Conservation (phyloP, 2,113 vertebrate genomes). For the Stigmatopora argus region DNA sequence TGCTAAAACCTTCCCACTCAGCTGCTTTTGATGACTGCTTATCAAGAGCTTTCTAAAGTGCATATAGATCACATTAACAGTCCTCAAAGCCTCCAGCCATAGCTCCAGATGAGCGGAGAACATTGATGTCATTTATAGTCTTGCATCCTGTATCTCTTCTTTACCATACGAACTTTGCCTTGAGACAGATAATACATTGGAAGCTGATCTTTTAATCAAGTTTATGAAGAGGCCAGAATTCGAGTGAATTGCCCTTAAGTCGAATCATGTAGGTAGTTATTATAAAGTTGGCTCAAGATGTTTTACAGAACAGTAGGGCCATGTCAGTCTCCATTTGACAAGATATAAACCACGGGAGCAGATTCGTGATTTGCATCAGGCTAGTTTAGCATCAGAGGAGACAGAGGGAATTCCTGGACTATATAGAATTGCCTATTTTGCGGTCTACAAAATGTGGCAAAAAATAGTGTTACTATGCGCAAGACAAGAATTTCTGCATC, state of each 20-base stretch:
- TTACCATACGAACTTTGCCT: slow-evolving; percentile 24
- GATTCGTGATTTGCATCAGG: not conserved
- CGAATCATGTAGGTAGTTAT: not conserved
- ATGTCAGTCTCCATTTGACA: slow-evolving; percentile 1
- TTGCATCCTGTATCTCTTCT: slow-evolving; percentile 23
- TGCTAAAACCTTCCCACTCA: slow-evolving; percentile 5
- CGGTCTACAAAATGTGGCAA: too few relatives aligned
- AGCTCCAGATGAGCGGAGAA: slow-evolving; percentile 52
- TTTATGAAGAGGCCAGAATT: not conserved
- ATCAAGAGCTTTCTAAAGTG: slow-evolving; percentile 31
- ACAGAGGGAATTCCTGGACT: too few relatives aligned
- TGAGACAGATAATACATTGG: not conserved
- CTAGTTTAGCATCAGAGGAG: too few relatives aligned
- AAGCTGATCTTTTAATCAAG: not conserved
- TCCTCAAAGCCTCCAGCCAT: slow-evolving; percentile 13
- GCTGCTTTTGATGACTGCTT: slow-evolving; percentile 1
- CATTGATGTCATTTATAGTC: slow-evolving; percentile 43
- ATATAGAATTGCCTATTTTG: too few relatives aligned
- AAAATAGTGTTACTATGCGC: too few relatives aligned
- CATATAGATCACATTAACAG: slow-evolving; percentile 43
- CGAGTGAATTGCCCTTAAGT: not conserved
- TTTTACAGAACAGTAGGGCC: slow-evolving; percentile 3
- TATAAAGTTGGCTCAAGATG: not conserved
- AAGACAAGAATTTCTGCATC: too few relatives aligned
- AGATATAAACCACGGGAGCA: slow-evolving; percentile 10